A percentile compares a stretch with the other conserved stretches of the same genome.
Evolutionary conservation across 2,888 invertebrate genomes (phyloP).

Genomic region (Troides aeacus): DNA sequence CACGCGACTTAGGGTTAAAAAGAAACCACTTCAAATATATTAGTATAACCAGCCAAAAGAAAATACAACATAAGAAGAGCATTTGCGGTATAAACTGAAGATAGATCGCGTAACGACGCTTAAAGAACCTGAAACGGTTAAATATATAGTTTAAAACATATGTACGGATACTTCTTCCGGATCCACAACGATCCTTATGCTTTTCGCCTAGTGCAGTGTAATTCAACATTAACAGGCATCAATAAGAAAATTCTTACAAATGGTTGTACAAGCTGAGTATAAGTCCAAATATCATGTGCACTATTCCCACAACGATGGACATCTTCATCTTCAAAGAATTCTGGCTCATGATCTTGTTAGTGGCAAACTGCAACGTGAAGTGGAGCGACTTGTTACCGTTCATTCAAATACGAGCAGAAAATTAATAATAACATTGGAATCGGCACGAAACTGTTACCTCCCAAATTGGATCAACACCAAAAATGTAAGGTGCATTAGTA

Average conservation of each 20-base stretch:
- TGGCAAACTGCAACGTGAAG: constrained; percentile 61
- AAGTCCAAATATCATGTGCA: constrained; percentile 97
- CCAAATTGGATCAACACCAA: constrained; percentile 90
- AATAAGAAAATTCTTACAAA: constrained; percentile 70
- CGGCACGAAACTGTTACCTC: constrained; percentile 52
- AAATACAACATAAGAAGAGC: constrained; percentile 90
- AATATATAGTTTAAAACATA: not conserved
- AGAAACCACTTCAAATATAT: constrained; percentile 93
- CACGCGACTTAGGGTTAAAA: constrained; percentile 68
- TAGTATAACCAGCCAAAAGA: constrained; percentile 92
- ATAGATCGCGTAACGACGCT: constrained; percentile 79
- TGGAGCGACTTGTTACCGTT: too few species aligned
- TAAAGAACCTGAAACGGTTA: constrained; percentile 78
- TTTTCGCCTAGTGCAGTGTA: too few species aligned
- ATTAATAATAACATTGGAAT: not conserved
- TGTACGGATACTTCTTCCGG: too few species aligned
- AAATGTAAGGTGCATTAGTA: constrained; percentile 84
- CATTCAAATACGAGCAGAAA: too few species aligned
- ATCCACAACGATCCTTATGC: too few species aligned
- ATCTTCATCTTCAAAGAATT: constrained; percentile 98
- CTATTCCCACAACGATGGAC: constrained; percentile 93
- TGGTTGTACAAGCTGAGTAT: constrained; percentile 85
- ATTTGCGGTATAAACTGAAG: constrained; percentile 94
- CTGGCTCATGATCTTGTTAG: constrained; percentile 92
- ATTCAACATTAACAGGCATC: not conserved